Conservation (phyloP, 2,113 vertebrate genomes). For the Pelecanoides urinatrix region DNA sequence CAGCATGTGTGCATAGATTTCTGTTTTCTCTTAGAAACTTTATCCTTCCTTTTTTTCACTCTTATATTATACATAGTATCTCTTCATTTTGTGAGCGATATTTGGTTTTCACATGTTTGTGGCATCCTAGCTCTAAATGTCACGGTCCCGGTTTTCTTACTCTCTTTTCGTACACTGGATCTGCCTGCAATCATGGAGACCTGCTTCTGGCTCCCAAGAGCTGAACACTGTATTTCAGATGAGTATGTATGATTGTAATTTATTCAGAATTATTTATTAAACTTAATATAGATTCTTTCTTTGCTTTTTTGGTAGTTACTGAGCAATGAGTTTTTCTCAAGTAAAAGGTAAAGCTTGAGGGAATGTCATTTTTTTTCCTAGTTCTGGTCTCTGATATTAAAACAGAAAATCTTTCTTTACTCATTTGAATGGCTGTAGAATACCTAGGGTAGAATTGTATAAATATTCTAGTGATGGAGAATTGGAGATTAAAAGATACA, state of each 20-base stretch:
- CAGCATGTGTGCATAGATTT: neutral
- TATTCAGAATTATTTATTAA: neutral
- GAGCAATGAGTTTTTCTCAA: neutral
- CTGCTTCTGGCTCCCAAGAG: neutral
- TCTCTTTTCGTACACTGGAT: neutral
- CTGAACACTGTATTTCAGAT: neutral
- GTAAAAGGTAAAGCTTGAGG: neutral
- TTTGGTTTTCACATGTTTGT: neutral
- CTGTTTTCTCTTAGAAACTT: neutral
- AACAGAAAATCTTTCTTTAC: neutral
- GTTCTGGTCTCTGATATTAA: neutral
- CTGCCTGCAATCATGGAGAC: neutral
- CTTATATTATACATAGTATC: neutral
- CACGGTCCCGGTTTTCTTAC: neutral
- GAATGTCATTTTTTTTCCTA: neutral
- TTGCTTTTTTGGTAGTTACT: neutral
- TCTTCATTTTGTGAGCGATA: neutral
- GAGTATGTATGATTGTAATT: neutral
- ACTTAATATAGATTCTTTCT: neutral
- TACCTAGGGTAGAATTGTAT: neutral
- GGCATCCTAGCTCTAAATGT: neutral
- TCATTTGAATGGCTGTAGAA: neutral
- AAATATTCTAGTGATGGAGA: neutral
- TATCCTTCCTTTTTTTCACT: neutral
- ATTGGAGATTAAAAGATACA: neutral